Conservation (phyloP, 2,797 vertebrate genomes). For the Agapornis canus region DNA sequence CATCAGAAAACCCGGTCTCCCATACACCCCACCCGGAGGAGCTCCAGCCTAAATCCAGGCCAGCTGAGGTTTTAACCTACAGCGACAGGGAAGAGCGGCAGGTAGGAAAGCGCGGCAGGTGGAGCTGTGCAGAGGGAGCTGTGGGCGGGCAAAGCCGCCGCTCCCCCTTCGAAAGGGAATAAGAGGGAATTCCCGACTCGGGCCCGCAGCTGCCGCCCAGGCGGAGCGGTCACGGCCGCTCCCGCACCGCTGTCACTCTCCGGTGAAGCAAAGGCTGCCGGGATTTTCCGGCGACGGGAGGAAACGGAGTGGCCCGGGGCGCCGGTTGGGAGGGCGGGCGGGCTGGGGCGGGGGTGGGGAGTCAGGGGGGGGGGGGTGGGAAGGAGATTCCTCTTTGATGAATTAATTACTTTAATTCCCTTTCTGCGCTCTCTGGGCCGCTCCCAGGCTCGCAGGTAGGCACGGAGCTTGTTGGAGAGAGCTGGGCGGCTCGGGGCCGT, state of each 20-base stretch:
- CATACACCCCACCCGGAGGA: neutral
- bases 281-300: neutral
- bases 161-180: neutral
- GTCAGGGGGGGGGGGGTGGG: neutral
- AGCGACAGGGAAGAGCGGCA: neutral
- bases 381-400: neutral
- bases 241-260: rapidly evolving
- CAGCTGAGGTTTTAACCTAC: neutral
- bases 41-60: neutral
- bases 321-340: no score
- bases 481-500: neutral
- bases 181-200: rapidly evolving
- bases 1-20: neutral
- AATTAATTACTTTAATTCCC: neutral
- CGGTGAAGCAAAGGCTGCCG: neutral
- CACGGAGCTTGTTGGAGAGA: neutral
- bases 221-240: rapidly evolving
- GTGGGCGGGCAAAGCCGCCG: rapidly evolving
- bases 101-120: neutral
- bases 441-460: neutral
- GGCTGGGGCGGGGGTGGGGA: no score
- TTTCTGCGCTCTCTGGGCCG: neutral
- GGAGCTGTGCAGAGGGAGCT: neutral
- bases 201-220: rapidly evolving
- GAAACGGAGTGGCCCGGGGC: no score